phyloP scores from a whole-genome alignment of 2,113 vertebrate species.

The Solea senegalensis region DNA sequence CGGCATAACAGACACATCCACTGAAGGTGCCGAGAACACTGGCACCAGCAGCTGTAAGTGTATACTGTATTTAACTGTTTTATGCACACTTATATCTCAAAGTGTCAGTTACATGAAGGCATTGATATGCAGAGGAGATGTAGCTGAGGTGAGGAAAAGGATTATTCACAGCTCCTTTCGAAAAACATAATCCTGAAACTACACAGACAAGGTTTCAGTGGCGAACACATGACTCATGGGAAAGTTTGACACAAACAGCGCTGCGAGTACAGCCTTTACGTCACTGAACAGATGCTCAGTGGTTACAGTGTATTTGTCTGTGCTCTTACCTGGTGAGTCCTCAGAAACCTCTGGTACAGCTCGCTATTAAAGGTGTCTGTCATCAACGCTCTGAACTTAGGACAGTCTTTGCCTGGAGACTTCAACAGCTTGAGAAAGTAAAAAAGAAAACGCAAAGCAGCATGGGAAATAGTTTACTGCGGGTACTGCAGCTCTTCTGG shows the following conservation, averaged over 20 bases:
- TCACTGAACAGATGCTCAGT: constrained; percentile 27
- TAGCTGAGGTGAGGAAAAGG: constrained; percentile 8
- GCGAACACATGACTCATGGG: constrained; percentile 44
- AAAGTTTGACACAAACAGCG: constrained; percentile 40
- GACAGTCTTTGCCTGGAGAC: constrained; percentile 82
- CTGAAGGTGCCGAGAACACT: constrained; percentile 63
- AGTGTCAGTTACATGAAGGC: constrained; percentile 22
- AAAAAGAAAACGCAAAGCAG: constrained; percentile 25
- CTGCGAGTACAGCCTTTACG: constrained; percentile 18
- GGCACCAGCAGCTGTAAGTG: constrained; percentile 49
- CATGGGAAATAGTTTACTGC: constrained; percentile 17
- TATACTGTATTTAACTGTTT: constrained; percentile 27
- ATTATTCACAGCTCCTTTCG: constrained; percentile 25
- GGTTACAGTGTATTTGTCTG: constrained; percentile 9
- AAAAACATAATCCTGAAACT: constrained; percentile 25
- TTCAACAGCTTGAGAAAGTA: constrained; percentile 79
- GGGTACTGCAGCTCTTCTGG: constrained; percentile 14
- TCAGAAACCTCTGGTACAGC: constrained; percentile 75
- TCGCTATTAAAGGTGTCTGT: constrained; percentile 79
- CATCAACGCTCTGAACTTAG: constrained; percentile 81
- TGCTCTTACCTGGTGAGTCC: constrained; percentile 67
- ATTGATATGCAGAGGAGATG: constrained; percentile 7
- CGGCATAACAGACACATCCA: constrained; percentile 64
- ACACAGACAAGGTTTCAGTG: constrained; percentile 30
- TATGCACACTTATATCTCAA: constrained; percentile 41